Evolutionary conservation across 2,797 vertebrate species (phyloP), one percentile per base, ranked within the genome.

Genomic region (Arrhamphus sclerolepis): DNA sequence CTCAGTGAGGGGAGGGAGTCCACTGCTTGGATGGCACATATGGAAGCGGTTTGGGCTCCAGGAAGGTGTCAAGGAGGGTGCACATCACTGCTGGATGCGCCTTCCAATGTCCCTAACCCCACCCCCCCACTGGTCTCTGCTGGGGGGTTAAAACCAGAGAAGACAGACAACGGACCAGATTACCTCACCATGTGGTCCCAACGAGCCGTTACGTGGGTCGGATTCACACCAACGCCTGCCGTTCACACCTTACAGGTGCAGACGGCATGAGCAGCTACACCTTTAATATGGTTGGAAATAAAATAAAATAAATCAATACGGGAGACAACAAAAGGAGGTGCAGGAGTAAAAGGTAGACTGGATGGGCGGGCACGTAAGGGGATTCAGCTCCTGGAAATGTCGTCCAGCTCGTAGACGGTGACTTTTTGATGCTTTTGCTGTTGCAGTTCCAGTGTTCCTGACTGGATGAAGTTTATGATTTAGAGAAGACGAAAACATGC

Each of bases 211-310:
- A 89, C 94, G 89, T 51, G 88, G 93, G 90, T 93, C 94, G 93
- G 93, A 94, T 94, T 96, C 94, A 95, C 95, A 87, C 93, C 94
- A 95, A 96, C 96, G 96, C 92, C 92, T 89, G 82, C 89, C 94
- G 94, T 96, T 97, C 95, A 95, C 94, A 95, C 94, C 94, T 93
- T 91, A 84, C 89, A 88, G 88, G 84, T 88, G 86, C 91, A 92
- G 34, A 38, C 34, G 13, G 11, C 14, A 13, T 38, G 34, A 38
- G 11, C 14, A 14, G 14, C 34, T 14, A 14, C 11, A 38, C 1
- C 2, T 14, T 14, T 14, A 5, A 38, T 38, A 38, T 11, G 0
- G 31, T 34, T 34, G 31, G 10, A 11, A 10, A 2, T 5, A 11
- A 34, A 4, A 9, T 10, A 4, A 11, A 34, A 34, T 0, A 28